phyloP scores from a whole-genome alignment of 2,113 vertebrate species.

The Campylomormyrus tamandua region DNA sequence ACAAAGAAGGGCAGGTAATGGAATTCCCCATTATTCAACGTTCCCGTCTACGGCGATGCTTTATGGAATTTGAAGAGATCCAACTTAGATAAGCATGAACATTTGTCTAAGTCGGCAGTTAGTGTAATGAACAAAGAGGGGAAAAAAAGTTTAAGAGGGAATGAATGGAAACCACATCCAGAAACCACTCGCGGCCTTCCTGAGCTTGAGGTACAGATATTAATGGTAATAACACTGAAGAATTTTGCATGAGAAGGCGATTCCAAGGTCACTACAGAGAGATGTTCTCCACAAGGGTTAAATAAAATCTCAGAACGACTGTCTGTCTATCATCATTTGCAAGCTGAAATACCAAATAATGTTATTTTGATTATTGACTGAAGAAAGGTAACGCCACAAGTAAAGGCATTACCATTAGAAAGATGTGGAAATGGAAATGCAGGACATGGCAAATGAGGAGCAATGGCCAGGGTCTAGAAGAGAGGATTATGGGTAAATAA shows the following conservation, averaged over 20 bases:
- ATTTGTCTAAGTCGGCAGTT: neutral
- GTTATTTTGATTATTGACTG: neutral
- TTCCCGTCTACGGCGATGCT: neutral
- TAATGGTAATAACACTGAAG: neutral
- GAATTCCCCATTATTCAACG: neutral
- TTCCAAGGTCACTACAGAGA: neutral
- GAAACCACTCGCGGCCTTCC: neutral
- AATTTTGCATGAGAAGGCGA: neutral
- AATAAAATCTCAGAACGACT: neutral
- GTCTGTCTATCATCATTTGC: neutral
- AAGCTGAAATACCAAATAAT: neutral
- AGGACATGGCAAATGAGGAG: neutral
- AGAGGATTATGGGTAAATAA: slow-evolving; percentile 18
- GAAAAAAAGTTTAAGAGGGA: neutral
- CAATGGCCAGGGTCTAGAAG: neutral
- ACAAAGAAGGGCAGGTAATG: neutral
- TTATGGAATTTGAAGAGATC: slow-evolving; percentile 13
- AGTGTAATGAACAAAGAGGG: neutral
- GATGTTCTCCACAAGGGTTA: neutral
- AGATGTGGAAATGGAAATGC: neutral
- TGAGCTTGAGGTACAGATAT: neutral
- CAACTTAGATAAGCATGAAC: neutral
- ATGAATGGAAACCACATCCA: neutral
- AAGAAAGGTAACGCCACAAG: neutral
- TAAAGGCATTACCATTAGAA: neutral